A percentile compares a stretch with the other conserved stretches of the same genome.
Conservation (phyloP, 2,888 invertebrate genomes). For the Sicus ferrugineus region DNA sequence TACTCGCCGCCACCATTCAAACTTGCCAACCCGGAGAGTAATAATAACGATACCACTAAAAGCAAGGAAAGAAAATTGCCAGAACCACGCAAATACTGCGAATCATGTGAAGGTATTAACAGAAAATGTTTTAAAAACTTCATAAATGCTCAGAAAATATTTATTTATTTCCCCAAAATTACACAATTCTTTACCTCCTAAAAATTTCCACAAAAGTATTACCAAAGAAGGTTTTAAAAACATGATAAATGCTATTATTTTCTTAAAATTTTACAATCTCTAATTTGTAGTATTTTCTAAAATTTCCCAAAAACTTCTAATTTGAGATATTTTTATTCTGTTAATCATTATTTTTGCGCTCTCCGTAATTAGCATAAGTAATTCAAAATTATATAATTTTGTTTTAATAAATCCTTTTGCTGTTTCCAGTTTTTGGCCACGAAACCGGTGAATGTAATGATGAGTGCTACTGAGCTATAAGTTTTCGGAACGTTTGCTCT, state of each 20-base stretch:
- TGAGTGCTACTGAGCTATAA: constrained; percentile 69
- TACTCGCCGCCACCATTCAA: constrained; percentile 48
- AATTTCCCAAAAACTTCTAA: neutral
- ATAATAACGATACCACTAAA: constrained; percentile 47
- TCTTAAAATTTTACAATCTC: too few relatives aligned
- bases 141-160: neutral
- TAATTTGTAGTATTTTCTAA: neutral
- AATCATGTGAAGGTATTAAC: constrained; percentile 84
- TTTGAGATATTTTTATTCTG: neutral
- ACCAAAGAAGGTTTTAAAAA: too few relatives aligned
- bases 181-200: too few relatives aligned
- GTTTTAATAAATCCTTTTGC: too few relatives aligned
- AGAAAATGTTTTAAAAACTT: neutral
- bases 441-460: constrained; percentile 83
- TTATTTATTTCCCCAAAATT: too few relatives aligned
- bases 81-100: constrained; percentile 83
- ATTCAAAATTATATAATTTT: too few relatives aligned
- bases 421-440: constrained; percentile 83
- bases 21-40: constrained; percentile 23
- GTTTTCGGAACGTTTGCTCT: constrained; percentile 38
- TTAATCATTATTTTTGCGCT: constrained; percentile 14
- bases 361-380: too few relatives aligned
- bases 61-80: constrained; percentile 60
- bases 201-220: too few relatives aligned
- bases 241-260: too few relatives aligned